Evolutionary conservation across 2,113 vertebrate species (phyloP).

Genomic region (Eleginops maclovinus): DNA sequence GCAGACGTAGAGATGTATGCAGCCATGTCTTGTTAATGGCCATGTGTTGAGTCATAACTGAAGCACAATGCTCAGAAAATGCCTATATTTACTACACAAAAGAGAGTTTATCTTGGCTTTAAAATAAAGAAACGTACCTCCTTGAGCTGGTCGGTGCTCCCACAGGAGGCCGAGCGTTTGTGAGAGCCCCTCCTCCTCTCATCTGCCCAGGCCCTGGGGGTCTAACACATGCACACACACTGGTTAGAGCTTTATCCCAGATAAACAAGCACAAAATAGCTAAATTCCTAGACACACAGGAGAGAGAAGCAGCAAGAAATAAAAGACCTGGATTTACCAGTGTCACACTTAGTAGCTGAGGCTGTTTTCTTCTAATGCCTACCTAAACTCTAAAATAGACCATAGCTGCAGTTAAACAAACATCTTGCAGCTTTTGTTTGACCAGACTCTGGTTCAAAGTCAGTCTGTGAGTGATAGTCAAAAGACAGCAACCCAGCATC

Average conservation of each 20-base stretch:
- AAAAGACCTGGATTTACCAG: not conserved
- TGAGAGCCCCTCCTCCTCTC: conserved; percentile 93
- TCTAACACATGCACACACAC: conserved; percentile 82
- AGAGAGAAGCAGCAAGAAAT: not conserved
- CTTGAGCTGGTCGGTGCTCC: conserved; percentile 98
- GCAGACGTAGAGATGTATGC: not conserved
- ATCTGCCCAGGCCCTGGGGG: conserved; percentile 97
- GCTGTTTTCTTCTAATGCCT: not conserved
- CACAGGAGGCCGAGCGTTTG: conserved; percentile 97
- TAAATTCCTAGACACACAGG: not conserved
- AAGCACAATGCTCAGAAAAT: not conserved
- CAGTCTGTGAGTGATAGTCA: not conserved
- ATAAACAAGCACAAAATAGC: not conserved
- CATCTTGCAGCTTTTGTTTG: not conserved
- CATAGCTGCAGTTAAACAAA: not conserved
- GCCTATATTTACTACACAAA: not conserved
- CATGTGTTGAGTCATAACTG: not conserved
- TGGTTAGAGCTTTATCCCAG: conserved; percentile 1
- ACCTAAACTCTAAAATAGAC: too few species aligned
- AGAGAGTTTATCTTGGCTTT: not conserved
- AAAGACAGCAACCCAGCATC: not conserved
- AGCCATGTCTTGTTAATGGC: not conserved
- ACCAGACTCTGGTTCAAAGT: conserved; percentile 18
- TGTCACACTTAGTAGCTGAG: too few species aligned
- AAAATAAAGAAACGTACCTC: conserved; percentile 85